These are phyloP conservation scores for Pandemis heparana DNA, from an alignment of 2,888 invertebrate genomes.

Conservation along the genomic window DNA sequence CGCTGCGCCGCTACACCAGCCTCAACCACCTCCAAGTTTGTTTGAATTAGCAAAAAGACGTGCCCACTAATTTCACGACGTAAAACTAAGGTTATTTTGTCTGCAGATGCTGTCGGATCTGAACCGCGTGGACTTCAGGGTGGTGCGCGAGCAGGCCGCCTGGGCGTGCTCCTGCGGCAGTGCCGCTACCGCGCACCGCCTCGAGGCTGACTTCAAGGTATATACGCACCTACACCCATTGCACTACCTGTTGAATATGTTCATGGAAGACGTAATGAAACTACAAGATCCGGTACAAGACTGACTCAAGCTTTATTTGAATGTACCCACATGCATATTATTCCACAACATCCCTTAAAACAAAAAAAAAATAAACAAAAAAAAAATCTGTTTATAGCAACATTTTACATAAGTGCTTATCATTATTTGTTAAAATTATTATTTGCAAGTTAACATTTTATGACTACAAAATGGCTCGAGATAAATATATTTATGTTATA, in stretches of 20 bases:
- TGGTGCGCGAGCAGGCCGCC: slow-evolving; percentile 96
- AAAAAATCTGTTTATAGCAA: background rate
- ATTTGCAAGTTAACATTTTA: no score
- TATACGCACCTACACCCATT: background rate
- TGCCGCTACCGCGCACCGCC: slow-evolving; percentile 90
- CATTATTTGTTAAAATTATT: no score
- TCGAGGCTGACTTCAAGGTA: slow-evolving; percentile 96
- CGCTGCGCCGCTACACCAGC: slow-evolving; percentile 92
- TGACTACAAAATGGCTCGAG: no score
- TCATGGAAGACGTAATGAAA: background rate
- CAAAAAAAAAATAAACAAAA: background rate
- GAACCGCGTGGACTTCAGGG: slow-evolving; percentile 98
- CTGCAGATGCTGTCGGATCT: slow-evolving; percentile 97
- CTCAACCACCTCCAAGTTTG: slow-evolving; percentile 94
- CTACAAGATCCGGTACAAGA: background rate
- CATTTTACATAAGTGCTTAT: no score
- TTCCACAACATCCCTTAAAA: background rate
- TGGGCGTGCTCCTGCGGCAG: slow-evolving; percentile 99
- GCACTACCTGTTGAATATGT: background rate
- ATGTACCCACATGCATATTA: background rate
- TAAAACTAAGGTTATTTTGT: background rate
- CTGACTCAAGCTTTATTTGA: background rate
- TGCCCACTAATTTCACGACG: background rate
- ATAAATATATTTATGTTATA: no score
- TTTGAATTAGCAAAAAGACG: no score